Base-by-base conservation (phyloP, 1,140 invertebrate species). In the Aricia agestis region DNA sequence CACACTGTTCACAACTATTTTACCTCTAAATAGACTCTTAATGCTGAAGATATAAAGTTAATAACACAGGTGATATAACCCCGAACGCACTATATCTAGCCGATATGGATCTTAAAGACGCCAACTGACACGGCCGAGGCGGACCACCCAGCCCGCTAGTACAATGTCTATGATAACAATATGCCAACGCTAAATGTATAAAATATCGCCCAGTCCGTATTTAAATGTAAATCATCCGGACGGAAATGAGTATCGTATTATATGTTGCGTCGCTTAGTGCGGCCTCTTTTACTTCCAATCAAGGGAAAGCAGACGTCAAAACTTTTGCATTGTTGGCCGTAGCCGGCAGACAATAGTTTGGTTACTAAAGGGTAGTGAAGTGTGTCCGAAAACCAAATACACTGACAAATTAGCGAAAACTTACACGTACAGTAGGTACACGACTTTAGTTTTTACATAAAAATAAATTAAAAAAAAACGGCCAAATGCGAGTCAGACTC, bases 71-170 rank as follows among this genome's bases (percentile, higher is more conserved):
- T 36, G 36, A 36, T 36, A 36, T 36, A 36, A 36, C 6, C 36
- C 36, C 36, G 36, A 36, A 36, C 36, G 6, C 6, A 36, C 36
- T 36, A 36, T 86, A 87, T 88, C 85, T 87, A 85, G 86, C 87
- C 84, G 76, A 84, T 86, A 88, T 86, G 82, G 87, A 88, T 88
- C 86, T 88, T 52, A 52, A 84, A 79, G 78, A 77, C 75, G 78
- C 79, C 71, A 67, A 67, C 66, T 45, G 17, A 19, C 36, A 36
- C 36, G 36, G 36, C 36, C 36, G 36, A 36, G 5, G 31, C 36
- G 36, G 36, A 45, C 32, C 36, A 67, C 66, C 42, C 66, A 19
- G 13, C 66, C 10, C 36, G 66, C 45, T 52, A 52, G 45, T 52
- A 52, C 45, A 52, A 52, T 52, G 45, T 52, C 45, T 52, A 52